Evolutionary conservation across 2,797 vertebrate genomes (phyloP).

Genomic region (Apogon hyalosoma): DNA sequence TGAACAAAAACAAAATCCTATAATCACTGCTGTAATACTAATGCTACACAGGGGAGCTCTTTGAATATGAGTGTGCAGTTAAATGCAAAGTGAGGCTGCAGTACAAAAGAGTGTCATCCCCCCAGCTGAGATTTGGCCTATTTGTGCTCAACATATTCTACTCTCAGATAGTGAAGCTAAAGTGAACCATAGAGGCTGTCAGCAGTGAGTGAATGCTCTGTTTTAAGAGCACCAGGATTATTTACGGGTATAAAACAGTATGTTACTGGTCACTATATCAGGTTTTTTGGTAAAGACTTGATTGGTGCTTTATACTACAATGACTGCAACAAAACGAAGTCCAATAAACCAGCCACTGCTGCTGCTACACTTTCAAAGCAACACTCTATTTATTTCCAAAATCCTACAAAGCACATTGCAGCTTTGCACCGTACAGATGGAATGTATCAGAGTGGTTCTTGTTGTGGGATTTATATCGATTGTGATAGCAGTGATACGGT

Average conservation of each 20-base stretch:
- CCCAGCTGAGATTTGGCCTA: constrained; percentile 43
- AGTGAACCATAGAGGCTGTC: not conserved
- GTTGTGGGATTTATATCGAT: constrained; percentile 13
- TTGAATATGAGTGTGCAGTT: constrained; percentile 29
- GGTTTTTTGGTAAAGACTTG: not conserved
- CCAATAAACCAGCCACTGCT: not conserved
- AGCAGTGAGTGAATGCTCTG: constrained; percentile 1
- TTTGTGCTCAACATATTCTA: constrained; percentile 35
- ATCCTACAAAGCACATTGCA: not conserved
- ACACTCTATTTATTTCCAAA: not conserved
- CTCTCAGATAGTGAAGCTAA: constrained; percentile 19
- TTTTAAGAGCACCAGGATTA: not conserved
- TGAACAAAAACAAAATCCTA: too few species aligned
- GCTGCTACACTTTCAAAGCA: not conserved
- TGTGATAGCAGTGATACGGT: constrained; percentile 1
- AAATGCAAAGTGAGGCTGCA: constrained; percentile 12
- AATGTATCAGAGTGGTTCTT: constrained; percentile 7
- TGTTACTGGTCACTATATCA: not conserved
- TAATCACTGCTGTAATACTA: constrained; percentile 9
- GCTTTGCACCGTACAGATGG: constrained; percentile 9
- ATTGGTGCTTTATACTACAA: not conserved
- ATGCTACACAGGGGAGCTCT: constrained; percentile 6
- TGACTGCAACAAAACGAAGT: not conserved
- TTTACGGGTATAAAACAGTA: constrained; percentile 5
- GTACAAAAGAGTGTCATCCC: not conserved